Percentiles rank a stretch among this genome's conserved stretches.
Evolutionary conservation across 1,140 invertebrate species (phyloP).

Genomic region (Drosophila orena): DNA sequence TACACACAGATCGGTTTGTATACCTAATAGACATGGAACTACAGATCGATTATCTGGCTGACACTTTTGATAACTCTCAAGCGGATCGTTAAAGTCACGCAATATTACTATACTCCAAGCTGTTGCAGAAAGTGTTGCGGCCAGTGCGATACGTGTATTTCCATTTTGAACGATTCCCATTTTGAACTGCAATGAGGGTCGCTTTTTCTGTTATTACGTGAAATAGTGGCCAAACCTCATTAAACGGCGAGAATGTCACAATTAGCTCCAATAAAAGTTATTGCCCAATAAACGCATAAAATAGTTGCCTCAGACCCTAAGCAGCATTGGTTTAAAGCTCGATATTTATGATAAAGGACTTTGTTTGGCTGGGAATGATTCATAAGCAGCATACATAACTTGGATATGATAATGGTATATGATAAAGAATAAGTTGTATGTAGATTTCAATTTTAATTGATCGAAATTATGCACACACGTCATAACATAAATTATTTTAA

Average conservation of each 20-base stretch:
- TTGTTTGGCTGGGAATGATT: no score
- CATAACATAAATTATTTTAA: background rate
- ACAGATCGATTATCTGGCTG: background rate
- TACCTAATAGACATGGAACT: background rate
- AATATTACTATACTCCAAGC: constrained; percentile 18
- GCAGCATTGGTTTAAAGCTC: background rate
- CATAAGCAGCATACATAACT: no score
- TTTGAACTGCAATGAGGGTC: constrained; percentile 24
- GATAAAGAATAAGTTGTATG: no score
- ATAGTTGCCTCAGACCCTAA: constrained; percentile 3
- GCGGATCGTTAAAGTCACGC: constrained; percentile 26
- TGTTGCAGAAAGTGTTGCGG: constrained; percentile 33
- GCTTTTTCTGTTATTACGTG: constrained; percentile 41
- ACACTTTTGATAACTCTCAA: constrained; percentile 14
- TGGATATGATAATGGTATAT: no score
- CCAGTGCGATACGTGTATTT: constrained; percentile 26
- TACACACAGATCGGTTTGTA: background rate
- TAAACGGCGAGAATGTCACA: constrained; percentile 39
- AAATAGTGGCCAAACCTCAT: constrained; percentile 25
- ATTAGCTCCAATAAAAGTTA: constrained; percentile 36
- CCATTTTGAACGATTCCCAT: constrained; percentile 32
- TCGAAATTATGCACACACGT: background rate
- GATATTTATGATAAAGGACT: constrained; percentile 4
- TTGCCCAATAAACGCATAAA: constrained; percentile 27
- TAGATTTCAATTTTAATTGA: background rate